Evolutionary conservation across 2,888 invertebrate species (phyloP).

Genomic region (Ommatoiulus sabulosus): DNA sequence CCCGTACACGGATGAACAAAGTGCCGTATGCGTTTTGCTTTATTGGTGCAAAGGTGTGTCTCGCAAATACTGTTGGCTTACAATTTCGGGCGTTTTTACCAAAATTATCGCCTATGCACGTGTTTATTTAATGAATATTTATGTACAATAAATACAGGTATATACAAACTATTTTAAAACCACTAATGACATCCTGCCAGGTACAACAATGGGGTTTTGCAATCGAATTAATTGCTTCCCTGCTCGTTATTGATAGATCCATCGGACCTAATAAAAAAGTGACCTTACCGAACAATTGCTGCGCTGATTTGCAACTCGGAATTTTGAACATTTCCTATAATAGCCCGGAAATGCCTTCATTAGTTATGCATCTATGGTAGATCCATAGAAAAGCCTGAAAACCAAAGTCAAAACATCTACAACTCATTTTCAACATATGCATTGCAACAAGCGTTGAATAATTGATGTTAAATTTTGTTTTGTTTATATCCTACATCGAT

Average conservation of each 20-base stretch:
- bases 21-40: not conserved
- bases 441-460: no score
- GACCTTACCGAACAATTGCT: not conserved
- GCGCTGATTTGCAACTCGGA: not conserved
- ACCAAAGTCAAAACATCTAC: not conserved
- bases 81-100: slow-evolving; percentile 3
- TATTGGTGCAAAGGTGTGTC: slow-evolving; percentile 12
- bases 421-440: no score
- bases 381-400: not conserved
- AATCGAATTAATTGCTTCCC: slow-evolving; percentile 20
- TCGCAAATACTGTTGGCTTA: not conserved
- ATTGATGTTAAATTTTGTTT: no score
- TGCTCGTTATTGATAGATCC: not conserved
- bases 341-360: not conserved
- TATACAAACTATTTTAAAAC: not conserved
- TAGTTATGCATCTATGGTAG: not conserved
- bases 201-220: not conserved
- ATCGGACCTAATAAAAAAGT: not conserved
- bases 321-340: not conserved
- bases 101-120: slow-evolving; percentile 14
- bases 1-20: not conserved
- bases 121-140: not conserved
- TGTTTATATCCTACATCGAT: no score
- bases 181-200: not conserved
- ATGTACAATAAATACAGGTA: not conserved